phyloP scores from a whole-genome alignment of 1,140 invertebrate genomes.

The Orchestia grillus region DNA sequence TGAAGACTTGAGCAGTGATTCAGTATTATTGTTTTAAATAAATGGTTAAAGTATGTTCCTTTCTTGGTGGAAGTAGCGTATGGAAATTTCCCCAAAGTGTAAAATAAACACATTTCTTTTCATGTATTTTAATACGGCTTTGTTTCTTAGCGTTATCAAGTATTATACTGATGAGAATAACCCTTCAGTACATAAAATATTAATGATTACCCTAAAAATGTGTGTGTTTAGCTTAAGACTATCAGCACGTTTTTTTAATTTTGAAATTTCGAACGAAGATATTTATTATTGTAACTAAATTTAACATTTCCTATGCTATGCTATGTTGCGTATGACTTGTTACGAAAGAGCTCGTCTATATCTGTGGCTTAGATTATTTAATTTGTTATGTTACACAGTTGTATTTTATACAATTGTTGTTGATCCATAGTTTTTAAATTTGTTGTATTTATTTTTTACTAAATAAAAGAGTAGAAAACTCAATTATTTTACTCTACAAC shows the following conservation, averaged over 20 bases:
- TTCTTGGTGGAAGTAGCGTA: background rate
- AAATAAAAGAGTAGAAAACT: background rate
- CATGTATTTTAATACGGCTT: background rate
- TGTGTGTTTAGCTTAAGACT: background rate
- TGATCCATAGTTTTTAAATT: background rate
- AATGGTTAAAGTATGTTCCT: background rate
- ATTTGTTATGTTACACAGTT: background rate
- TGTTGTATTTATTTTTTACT: background rate
- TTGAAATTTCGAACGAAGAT: background rate
- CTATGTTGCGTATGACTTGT: background rate
- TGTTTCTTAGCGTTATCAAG: background rate
- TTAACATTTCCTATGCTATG: background rate
- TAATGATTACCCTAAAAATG: background rate
- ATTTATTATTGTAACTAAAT: background rate
- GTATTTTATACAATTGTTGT: background rate
- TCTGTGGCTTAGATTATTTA: background rate
- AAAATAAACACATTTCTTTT: background rate
- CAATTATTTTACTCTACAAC: background rate
- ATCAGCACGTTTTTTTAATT: background rate
- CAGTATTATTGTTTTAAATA: constrained; percentile 3
- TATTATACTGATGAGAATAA: too few species aligned
- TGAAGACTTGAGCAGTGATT: background rate
- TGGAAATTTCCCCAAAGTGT: background rate
- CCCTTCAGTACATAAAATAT: background rate
- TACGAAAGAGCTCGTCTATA: background rate